Percentiles rank a stretch among this genome's conserved stretches.
Evolutionary conservation across 2,888 invertebrate genomes (phyloP).

Genomic region (Cybosia mesomella): DNA sequence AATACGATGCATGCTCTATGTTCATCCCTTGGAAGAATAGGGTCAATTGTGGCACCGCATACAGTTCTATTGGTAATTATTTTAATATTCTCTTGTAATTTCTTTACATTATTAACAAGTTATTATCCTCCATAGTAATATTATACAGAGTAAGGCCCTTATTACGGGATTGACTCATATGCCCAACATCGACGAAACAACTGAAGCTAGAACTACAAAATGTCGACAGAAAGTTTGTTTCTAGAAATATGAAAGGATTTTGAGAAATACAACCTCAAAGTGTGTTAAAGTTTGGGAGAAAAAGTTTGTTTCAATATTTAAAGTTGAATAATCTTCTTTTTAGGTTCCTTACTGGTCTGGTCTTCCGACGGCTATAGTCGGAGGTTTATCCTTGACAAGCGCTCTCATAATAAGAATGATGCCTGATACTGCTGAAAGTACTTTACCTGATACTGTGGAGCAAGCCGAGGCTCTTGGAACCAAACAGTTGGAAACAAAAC

Average conservation of each 20-base stretch:
- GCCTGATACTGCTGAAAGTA: background rate
- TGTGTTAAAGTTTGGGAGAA: no score
- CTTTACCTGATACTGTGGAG: slow-evolving; percentile 1
- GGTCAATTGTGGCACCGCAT: slow-evolving; percentile 18
- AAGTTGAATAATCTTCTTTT: background rate
- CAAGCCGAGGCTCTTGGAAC: background rate
- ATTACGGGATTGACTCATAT: no score
- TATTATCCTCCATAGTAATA: no score
- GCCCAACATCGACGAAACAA: no score
- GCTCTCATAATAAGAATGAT: background rate
- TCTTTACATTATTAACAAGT: background rate
- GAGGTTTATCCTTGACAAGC: background rate
- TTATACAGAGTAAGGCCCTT: no score
- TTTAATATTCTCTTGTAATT: background rate
- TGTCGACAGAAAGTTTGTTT: no score
- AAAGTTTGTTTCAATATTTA: background rate
- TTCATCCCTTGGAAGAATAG: slow-evolving; percentile 18
- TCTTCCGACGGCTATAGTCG: background rate
- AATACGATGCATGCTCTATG: slow-evolving; percentile 21
- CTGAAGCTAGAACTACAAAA: no score
- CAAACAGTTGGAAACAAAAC: background rate
- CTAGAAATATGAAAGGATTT: no score
- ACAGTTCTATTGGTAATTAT: slow-evolving; percentile 20
- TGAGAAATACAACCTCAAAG: no score
- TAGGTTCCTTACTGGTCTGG: background rate